Conservation (phyloP, 2,888 invertebrate genomes). For the Eugnorisma glareosa region DNA sequence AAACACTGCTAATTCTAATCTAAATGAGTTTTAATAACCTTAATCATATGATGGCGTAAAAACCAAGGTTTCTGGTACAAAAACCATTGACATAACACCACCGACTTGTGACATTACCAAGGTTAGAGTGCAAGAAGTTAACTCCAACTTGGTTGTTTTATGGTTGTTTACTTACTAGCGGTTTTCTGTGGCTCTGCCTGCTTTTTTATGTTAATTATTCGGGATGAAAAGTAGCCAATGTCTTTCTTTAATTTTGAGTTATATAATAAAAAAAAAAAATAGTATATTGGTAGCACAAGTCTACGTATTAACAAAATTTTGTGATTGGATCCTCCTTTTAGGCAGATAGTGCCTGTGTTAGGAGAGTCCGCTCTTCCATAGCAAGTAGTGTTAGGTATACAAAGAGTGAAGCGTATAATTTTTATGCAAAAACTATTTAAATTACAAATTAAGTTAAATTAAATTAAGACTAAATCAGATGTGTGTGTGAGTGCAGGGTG, state of each 20-base stretch:
- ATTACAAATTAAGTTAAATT: too few relatives aligned
- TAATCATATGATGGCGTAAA: slow-evolving; percentile 58
- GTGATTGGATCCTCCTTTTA: too few relatives aligned
- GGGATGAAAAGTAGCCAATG: not conserved
- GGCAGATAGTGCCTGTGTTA: too few relatives aligned
- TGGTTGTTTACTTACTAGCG: not conserved
- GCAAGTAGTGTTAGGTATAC: too few relatives aligned
- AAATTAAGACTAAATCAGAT: too few relatives aligned
- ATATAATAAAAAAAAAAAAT: too few relatives aligned
- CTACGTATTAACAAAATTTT: too few relatives aligned
- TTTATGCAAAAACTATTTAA: too few relatives aligned
- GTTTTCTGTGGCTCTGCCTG: not conserved
- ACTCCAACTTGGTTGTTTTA: slow-evolving; percentile 31
- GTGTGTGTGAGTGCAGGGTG: too few relatives aligned
- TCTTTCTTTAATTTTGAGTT: not conserved
- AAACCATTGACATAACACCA: slow-evolving; percentile 60
- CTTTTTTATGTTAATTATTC: not conserved
- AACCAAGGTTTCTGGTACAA: slow-evolving; percentile 54
- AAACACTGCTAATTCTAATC: slow-evolving; percentile 22
- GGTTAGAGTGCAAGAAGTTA: slow-evolving; percentile 38
- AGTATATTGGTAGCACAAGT: too few relatives aligned
- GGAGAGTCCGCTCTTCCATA: too few relatives aligned
- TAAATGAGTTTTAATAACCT: slow-evolving; percentile 56
- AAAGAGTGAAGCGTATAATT: too few relatives aligned
- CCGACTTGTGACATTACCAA: slow-evolving; percentile 57